Base-by-base conservation (phyloP, 2,888 invertebrate species). In the Congeria kusceri region DNA sequence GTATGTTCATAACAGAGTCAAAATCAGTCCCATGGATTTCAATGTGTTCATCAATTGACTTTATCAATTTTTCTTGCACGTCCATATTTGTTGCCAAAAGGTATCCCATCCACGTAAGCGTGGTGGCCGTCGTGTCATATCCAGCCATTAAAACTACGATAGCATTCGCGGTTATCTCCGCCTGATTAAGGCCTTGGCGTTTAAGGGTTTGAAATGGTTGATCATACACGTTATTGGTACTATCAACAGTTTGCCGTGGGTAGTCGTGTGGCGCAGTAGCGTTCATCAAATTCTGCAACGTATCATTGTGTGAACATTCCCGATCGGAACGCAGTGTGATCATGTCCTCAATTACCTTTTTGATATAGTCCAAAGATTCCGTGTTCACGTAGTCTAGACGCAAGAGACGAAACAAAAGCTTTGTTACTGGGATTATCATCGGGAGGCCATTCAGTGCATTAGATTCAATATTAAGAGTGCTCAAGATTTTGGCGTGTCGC, bases 101-200 rank as follows among this genome's bases (percentile, higher is more conserved):
- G 57, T 65, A 86, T 0, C 78, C 49, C 67, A 82, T 73, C 77
- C 80, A 84, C 7, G 80, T 56, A 25, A 86, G 49, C 9, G 75
- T 78, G 18, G 74, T 78, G 13, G 85, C 68, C n/a, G 77, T 82
- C 2, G 85, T 84, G 58, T 86, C 85, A 56, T 77, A 82, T 9
- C 85, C 85, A 13, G 80, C 85, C 67, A 82, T 69, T 5, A 84
- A 57, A 25, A 86, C 62, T 15, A 80, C 66, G 13, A 86, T 49
- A 13, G 78, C 66, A 64, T 86, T 83, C 3, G 79, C 79, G 15
- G 73, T 49, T 11, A 84, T 68, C 58, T 82, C 81, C 47, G 74
- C 74, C 49, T 79, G 63, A 0, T 71, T 77, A 5, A 84, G 62
- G n/a, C 81, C 82, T 58, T 72, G 47, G 23, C 39, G 25, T 64